Evolutionary conservation across 2,113 vertebrate genomes (phyloP).

Genomic region (Cichladusa arquata): DNA sequence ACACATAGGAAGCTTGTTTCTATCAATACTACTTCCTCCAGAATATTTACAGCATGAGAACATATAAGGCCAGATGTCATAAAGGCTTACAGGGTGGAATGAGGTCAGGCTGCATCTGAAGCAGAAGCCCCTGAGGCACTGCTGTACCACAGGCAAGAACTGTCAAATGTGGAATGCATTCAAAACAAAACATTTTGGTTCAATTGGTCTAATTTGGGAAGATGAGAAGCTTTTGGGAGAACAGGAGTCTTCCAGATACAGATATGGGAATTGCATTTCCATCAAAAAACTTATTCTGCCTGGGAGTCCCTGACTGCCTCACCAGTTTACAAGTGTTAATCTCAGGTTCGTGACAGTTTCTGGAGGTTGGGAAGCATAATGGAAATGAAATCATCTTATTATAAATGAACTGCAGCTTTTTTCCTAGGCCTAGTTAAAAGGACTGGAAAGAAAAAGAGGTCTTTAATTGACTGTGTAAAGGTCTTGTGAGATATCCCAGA

Average conservation of each 20-base stretch:
- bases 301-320: neutral
- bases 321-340: neutral
- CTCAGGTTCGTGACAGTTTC: neutral
- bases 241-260: neutral
- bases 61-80: neutral
- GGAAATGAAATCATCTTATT: neutral
- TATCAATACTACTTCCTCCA: neutral
- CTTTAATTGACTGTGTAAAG: neutral
- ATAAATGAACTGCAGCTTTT: conserved; percentile 6
- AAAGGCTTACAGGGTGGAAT: neutral
- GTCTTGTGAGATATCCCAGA: conserved; percentile 11
- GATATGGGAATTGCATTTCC: neutral
- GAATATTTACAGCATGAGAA: conserved; percentile 24
- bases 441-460: neutral
- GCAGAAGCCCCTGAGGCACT: neutral
- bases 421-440: conserved; percentile 2
- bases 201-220: neutral
- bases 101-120: conserved; percentile 21
- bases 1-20: neutral
- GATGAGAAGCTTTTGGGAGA: neutral
- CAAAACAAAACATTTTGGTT: neutral
- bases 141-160: neutral
- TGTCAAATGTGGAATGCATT: neutral
- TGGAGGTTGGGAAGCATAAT: neutral
- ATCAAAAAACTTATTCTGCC: neutral